Base-by-base conservation (phyloP, 2,113 vertebrate species). In the Tinamus guttatus region DNA sequence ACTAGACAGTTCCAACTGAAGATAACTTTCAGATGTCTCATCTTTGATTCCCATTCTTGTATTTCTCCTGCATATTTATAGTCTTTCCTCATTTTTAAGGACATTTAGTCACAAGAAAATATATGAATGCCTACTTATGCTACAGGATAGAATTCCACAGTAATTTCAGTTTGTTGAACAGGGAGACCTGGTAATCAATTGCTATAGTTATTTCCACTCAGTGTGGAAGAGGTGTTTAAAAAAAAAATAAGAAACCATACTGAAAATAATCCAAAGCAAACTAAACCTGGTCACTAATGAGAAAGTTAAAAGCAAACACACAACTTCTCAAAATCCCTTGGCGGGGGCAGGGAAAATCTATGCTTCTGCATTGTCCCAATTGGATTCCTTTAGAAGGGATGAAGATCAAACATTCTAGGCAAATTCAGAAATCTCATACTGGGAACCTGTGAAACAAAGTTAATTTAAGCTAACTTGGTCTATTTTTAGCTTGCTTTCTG, bases 21-120 rank as follows among this genome's bases (percentile, higher is more conserved):
- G 56, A 43, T 16, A 63, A 81, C 64, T 91, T 87, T 11, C 67
- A 78, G 67, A 87, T 74, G 80, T 49, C 58, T 82, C 63, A 56
- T 87, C 83, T 71, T 32, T 69, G 58, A 4, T 73, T 86, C 80
- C 63, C 56, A 3, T 73, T 81, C 76, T 70, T 83, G 14, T 67
- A 40, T 14, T 85, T 85, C 69, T 73, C 82, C 41, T 45, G 24
- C 73, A 80, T 80, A 80, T 91, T 91, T 82, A n/a, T n/a, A 91
- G 87, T 83, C 76, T 93, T 95, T 79, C 51, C n/a, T 95, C 73
- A 83, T 59, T 87, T 77, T 28, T 83, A 92, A 94, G 92, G 91
- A 77, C 21, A 94, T 49, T 1, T 4, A 94, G 78, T 87, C 93
- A 95, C 75, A 74, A 68, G 80, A 43, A 85, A 75, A n/a, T 15